Evolutionary conservation across 2,888 invertebrate species (phyloP), one percentile per base, ranked within the genome.

Genomic region (Tyria jacobaeae): DNA sequence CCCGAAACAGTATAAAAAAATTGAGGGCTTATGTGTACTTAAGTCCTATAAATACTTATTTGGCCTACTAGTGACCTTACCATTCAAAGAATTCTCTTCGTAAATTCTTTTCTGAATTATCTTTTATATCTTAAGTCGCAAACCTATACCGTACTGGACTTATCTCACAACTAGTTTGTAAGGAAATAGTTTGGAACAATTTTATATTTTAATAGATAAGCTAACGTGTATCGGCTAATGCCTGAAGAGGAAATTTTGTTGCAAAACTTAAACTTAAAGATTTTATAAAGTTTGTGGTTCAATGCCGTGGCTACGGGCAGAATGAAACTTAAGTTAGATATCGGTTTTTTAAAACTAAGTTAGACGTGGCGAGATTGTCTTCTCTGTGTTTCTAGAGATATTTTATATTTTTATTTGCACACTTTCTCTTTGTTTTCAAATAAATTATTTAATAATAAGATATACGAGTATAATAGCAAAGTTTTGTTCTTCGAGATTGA

Each of bases 181-280:
- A 15, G 66, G 52, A 76, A 81, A 76, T 80, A 78, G 79, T 76
- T 73, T 68, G 60, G 49, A 69, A 76, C 81, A 80, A 84, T 81
- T 81, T 80, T 73, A 76, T 77, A 80, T 78, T 78, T 75, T 70
- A 83, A 79, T 75, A 82, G 83, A 80, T 80, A 83, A 80, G 78
- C 68, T 68, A 68, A 69, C 71, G 73, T 77, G 71, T 78, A 76
- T 80, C 63, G 72, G 47, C 66, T 70, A 72, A 69, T 63, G 70
- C 68, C 66, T 69, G 59, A 65, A 73, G 63, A 68, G 68, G 61
- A 77, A 74, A 74, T 78, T 75, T 70, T 66, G 66, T 73, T 61
- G 63, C 39, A 48, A 69, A 77, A 77, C 66, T 72, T 70, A 62
- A 70, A 70, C 62, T 72, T 65, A 74, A 72, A 72, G 70, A 70